Evolutionary conservation across 1,140 invertebrate species (phyloP).

Genomic region (Paracyclopina nana): DNA sequence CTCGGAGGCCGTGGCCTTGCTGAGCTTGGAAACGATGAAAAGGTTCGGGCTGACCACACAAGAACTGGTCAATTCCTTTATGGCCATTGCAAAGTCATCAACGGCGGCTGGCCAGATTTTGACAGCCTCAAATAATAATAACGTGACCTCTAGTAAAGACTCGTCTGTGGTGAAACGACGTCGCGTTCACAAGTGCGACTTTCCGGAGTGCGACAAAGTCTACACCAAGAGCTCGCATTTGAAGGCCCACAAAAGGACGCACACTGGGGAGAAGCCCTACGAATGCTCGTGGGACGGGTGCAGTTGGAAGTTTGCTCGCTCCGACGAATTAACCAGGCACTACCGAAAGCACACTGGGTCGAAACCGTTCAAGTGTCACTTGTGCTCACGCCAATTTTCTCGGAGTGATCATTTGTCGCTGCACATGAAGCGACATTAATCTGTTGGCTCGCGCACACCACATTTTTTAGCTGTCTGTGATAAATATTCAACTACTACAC

Average conservation of each 20-base stretch:
- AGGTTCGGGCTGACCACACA: background rate
- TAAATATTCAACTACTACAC: too few species aligned
- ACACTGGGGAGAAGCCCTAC: slow-evolving; percentile 38
- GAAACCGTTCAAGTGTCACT: slow-evolving; percentile 29
- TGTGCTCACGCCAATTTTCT: slow-evolving; percentile 27
- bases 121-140: background rate
- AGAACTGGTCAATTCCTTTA: background rate
- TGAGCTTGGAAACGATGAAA: slow-evolving; percentile 3
- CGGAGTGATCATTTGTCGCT: slow-evolving; percentile 29
- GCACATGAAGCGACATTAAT: slow-evolving; percentile 24
- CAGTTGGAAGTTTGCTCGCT: slow-evolving; percentile 20
- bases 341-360: slow-evolving; percentile 27
- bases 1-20: slow-evolving; percentile 5
- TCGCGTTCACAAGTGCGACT: slow-evolving; percentile 67
- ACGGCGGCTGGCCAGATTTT: background rate
- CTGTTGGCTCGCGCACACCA: too few species aligned
- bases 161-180: slow-evolving; percentile 36
- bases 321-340: slow-evolving; percentile 21
- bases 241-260: slow-evolving; percentile 74
- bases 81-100: background rate
- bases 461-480: too few species aligned
- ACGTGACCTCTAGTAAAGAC: slow-evolving; percentile 21
- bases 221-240: slow-evolving; percentile 86
- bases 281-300: slow-evolving; percentile 26
- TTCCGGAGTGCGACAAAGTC: slow-evolving; percentile 71